A percentile compares a stretch with the other conserved stretches of the same genome.
These are phyloP conservation scores for Hoplodrina ambigua DNA, from an alignment of 2,888 invertebrate genomes.

Conservation along the genomic window DNA sequence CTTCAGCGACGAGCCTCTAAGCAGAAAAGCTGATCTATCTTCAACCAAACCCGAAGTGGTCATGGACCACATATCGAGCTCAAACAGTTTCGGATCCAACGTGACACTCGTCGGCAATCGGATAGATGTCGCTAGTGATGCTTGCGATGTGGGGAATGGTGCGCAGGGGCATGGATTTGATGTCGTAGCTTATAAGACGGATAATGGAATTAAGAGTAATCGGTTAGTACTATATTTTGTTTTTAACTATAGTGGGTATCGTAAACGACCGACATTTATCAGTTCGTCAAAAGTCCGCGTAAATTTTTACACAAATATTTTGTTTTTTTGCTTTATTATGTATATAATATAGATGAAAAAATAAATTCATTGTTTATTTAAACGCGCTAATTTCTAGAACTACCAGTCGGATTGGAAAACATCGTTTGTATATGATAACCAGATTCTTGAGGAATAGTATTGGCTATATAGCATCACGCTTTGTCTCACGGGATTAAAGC, in stretches of 20 bases:
- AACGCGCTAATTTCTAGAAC: no score
- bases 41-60: constrained; percentile 71
- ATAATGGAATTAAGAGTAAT: constrained; percentile 85
- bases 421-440: no score
- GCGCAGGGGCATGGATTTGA: constrained; percentile 86
- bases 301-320: no score
- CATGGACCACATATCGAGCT: constrained; percentile 82
- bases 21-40: constrained; percentile 72
- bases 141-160: constrained; percentile 69
- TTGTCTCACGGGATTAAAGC: no score
- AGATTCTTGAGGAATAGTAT: no score
- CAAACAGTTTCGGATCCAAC: constrained; percentile 95
- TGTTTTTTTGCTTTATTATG: no score
- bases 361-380: no score
- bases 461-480: no score
- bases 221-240: constrained; percentile 75
- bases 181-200: constrained; percentile 92
- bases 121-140: constrained; percentile 92
- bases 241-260: neutral
- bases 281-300: no score
- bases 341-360: no score
- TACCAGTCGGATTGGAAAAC: no score
- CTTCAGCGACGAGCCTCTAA: constrained; percentile 82
- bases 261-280: neutral
- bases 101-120: constrained; percentile 96